Evolutionary conservation across 1,140 invertebrate genomes (phyloP), one percentile per base, ranked within the genome.

Genomic region (Elymnias hypermnestra): DNA sequence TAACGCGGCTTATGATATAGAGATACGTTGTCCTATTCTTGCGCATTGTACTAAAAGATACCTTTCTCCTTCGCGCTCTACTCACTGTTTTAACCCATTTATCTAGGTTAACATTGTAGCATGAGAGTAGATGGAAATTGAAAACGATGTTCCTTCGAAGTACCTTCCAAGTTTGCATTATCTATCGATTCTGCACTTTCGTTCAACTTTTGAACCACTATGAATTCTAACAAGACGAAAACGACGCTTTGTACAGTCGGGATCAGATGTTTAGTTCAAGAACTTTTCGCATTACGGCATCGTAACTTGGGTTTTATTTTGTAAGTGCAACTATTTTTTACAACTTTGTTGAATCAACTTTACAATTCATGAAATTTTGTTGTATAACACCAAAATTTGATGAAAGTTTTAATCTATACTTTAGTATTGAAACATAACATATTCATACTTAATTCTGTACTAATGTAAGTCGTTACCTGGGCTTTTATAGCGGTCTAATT

Each of bases 31-130:
- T 26, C 3, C 12, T 25, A 21, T 23, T 21, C 26, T 45, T 21
- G 7, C 22, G 12, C 12, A 3, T 15, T 25, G 22, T 15, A 33
- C 8, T 10, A 14, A 29, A 29, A 3, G 13, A 9, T 4, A 12
- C 9, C 33, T 14, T 5, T 36, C 33, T 10, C 17, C 19, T 7
- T 43, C 25, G 9, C 39, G 37, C 47, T 15, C 14, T 43, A 50
- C 26, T 31, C 29, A 33, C 18, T 23, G 40, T 38, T 35, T 29
- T 38, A 29, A 39, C 38, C 39, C 40, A 52, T 52, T 57, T 43
- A 56, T 60, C 37, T 60, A 48, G 51, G 56, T 51, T 58, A 54
- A 50, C 43, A 26, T 18, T 42, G 42, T 14, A 42, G 36, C 42
- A 42, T 53, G 26, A 49, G 29, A 48, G 48, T 51, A 22, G 46